Evolutionary conservation across 2,888 invertebrate species (phyloP).

Genomic region (Timema cristinae): DNA sequence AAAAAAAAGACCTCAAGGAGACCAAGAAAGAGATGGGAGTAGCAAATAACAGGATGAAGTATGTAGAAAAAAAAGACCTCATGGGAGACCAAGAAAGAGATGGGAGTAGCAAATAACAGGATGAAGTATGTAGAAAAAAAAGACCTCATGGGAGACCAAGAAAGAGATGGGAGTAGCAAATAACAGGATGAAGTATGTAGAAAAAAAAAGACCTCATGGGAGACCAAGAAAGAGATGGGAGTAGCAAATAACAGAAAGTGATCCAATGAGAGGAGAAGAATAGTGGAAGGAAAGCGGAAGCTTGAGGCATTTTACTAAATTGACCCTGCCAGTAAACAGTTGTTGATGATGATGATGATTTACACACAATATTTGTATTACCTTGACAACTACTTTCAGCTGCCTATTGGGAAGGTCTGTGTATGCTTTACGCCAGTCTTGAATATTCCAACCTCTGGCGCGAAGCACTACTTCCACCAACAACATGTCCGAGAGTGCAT

Average conservation of each 20-base stretch:
- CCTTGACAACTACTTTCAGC: slow-evolving; percentile 80
- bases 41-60: neutral
- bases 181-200: no score
- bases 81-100: no score
- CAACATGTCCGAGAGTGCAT: slow-evolving; percentile 94
- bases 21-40: no score
- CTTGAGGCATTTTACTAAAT: neutral
- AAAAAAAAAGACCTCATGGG: no score
- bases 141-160: no score
- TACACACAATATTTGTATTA: slow-evolving; percentile 36
- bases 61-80: no score
- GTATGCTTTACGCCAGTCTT: slow-evolving; percentile 79
- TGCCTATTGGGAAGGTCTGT: slow-evolving; percentile 82
- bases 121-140: no score
- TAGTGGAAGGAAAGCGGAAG: neutral
- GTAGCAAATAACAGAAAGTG: neutral
- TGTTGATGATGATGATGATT: neutral
- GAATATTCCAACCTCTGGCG: slow-evolving; percentile 71
- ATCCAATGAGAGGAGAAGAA: neutral
- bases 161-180: no score
- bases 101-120: neutral
- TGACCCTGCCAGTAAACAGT: no score
- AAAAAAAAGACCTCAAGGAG: no score
- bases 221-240: no score
- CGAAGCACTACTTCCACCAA: slow-evolving; percentile 88